Base-by-base conservation (phyloP, 2,113 vertebrate genomes). In the Lagenorhynchus albirostris region DNA sequence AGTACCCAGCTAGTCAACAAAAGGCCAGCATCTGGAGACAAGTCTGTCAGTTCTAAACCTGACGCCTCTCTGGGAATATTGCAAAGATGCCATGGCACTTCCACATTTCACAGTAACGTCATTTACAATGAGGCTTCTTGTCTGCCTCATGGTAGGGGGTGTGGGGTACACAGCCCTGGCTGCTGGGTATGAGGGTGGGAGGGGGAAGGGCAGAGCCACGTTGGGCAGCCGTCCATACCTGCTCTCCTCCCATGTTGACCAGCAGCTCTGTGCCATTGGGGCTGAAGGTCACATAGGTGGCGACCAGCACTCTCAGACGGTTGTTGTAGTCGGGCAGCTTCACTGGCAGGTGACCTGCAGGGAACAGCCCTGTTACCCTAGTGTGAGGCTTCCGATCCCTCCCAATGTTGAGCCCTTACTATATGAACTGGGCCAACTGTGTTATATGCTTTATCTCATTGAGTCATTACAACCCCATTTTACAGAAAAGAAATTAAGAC, bases 191-290 rank as follows among this genome's bases (percentile, higher is more conserved):
- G n/a, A 26, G 63, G 17, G 9, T 3, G 4, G 26, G 44, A 0
- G 14, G 5, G 26, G 33, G 0, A 3, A 12, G 14, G 8, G 55
- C 47, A 80, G 31, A 12, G 26, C 53, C 62, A 41, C 12, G 25
- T 36, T 1, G 14, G 47, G 38, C 21, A 68, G 47, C 13, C 3
- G 20, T 5, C 92, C 98, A 23, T 98, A 99, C 99, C 99, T 99
- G 99, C 97, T 99, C 99, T 50, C 99, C 99, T 62, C 99, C 99
- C 99, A 99, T 99, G 98, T 99, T 99, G 95, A 99, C 99, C 8
- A 99, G 98, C 81, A 99, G 99, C 98, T 99, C 99, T 0, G 99
- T 99, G 96, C 99, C 99, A 47, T 99, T 99, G 5, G 99, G 99
- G 97, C 99, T 99, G 98, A 99, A 99, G 79, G 99, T 99, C 97